Percentiles rank a stretch among this genome's conserved stretches.
Evolutionary conservation across 2,113 vertebrate species (phyloP).

Genomic region (Suricata suricatta): DNA sequence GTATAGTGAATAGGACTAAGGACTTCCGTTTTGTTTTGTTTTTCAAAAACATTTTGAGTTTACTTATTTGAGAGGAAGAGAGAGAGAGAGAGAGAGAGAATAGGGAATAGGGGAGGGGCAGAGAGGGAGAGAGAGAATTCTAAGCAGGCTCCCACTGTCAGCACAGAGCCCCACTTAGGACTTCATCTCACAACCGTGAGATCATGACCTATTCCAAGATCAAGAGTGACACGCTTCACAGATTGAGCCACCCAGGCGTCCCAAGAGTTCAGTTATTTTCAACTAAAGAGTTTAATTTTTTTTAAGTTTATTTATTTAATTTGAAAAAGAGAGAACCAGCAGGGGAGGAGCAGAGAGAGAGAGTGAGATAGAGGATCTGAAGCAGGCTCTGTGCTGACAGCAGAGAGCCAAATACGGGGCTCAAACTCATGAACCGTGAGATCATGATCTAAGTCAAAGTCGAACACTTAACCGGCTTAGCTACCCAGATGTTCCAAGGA

Average conservation of each 20-base stretch:
- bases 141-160: not conserved
- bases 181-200: not conserved
- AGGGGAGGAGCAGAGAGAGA: no score
- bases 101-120: not conserved
- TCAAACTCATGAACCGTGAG: no score
- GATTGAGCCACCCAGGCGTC: not conserved
- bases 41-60: not conserved
- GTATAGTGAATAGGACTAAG: not conserved
- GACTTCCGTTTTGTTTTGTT: not conserved
- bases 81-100: not conserved
- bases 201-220: not conserved
- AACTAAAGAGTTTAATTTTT: no score
- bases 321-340: no score
- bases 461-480: no score
- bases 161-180: not conserved
- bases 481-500: no score
- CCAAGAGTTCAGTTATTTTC: no score
- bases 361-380: no score
- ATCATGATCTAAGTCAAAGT: no score
- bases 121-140: not conserved
- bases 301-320: no score
- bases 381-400: no score
- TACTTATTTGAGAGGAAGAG: not conserved
- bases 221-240: not conserved
- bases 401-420: no score